Evolutionary conservation across 1,140 invertebrate species (phyloP), one percentile per base, ranked within the genome.

Genomic region (Epicauta chinensis): DNA sequence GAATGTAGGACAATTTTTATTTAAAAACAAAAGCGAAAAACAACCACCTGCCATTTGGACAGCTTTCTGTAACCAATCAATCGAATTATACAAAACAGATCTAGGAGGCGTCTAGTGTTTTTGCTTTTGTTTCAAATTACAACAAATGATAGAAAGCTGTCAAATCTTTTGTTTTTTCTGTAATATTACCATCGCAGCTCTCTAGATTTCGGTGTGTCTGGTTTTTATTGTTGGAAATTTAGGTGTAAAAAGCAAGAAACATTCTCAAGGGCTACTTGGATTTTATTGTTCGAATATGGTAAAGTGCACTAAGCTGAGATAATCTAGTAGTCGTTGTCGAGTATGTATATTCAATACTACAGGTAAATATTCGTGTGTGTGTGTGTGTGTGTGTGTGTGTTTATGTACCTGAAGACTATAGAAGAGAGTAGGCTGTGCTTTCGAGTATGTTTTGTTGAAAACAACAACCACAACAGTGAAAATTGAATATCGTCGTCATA

Each of bases 301-400:
- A 43, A 32, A 46, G 52, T 54, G 45, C 45, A 54, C 39, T 54
- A 54, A 54, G 52, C 52, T 32, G 35, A 39, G 52, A 54, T 54
- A 48, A 54, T 54, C 52, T 43, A 23, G 23, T 23, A 23, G 23
- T 23, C 23, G 23, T 23, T 23, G 23, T 23, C 23, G 23, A 23
- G 23, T 23, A 23, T 36, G 39, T 30, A 15, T 35, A 37, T 54
- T 54, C 45, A 49, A 15, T 32, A 17, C n/a, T 23, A 38, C 52
- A 54, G 52, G 52, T 54, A 54, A 54, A 54, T 54, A 54, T 48
- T 48, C 49, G 39, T 47, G 4, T 23, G 7, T 23, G 23, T 23
- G 7, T 23, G 23, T 7, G 23, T 23, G 1, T 23, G 23, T 23
- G 23, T 5, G 7, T 23, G 23, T 7, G 23, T 23, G 1, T 23